Conservation (phyloP, 1,140 invertebrate species). For the Caerostris darwini region DNA sequence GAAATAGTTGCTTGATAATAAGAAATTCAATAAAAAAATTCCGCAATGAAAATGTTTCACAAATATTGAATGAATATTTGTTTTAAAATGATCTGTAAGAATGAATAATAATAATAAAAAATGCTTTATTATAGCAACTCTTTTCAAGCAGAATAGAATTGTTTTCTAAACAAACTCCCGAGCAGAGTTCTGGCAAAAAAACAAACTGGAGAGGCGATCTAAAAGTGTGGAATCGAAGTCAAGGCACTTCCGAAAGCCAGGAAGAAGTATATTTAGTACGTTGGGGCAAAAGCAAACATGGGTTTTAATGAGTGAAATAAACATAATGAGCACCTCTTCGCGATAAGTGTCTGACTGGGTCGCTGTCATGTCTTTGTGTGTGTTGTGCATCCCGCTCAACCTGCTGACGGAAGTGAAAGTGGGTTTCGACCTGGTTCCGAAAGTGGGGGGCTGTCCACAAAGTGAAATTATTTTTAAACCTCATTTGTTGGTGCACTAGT, state of each 20-base stretch:
- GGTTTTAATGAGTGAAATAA: slow-evolving; percentile 27
- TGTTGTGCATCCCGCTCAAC: background rate
- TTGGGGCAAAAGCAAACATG: background rate
- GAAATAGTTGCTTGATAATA: too few species aligned
- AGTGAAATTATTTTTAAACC: background rate
- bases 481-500: too few species aligned
- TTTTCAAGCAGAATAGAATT: too few species aligned
- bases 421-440: slow-evolving; percentile 54
- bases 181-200: too few species aligned
- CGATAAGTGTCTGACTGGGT: slow-evolving; percentile 15
- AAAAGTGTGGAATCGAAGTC: slow-evolving; percentile 1
- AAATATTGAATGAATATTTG: too few species aligned
- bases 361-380: background rate
- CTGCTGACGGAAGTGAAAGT: slow-evolving; percentile 65
- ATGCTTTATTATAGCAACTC: too few species aligned
- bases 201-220: background rate
- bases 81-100: too few species aligned
- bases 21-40: too few species aligned
- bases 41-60: too few species aligned
- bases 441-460: background rate
- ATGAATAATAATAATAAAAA: too few species aligned
- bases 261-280: background rate
- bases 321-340: background rate
- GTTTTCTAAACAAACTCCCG: too few species aligned
- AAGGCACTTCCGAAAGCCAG: background rate